Percentiles rank a stretch among this genome's conserved stretches.
These are phyloP conservation scores for Smutsia temminckii DNA, from an alignment of 2,797 vertebrate genomes.

Conservation along the genomic window DNA sequence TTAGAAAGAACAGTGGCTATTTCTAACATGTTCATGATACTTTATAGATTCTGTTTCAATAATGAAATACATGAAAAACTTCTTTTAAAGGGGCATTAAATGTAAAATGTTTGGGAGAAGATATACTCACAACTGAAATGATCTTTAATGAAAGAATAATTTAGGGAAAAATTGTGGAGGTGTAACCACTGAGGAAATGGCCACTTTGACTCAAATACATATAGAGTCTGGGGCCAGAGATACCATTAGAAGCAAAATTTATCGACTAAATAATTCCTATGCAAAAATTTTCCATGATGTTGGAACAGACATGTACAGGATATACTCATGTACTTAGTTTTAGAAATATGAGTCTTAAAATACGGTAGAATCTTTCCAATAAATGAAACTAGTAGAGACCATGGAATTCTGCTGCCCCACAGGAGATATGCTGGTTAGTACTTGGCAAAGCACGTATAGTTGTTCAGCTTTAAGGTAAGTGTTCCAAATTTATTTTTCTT, in stretches of 20 bases:
- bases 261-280: slow-evolving; percentile 1
- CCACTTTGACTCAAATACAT: slow-evolving; percentile 21
- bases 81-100: background rate
- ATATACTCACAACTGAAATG: background rate
- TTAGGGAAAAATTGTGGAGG: background rate
- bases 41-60: slow-evolving; percentile 17
- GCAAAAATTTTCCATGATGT: slow-evolving; percentile 25
- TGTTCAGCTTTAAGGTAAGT: background rate
- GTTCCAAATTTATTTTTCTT: background rate
- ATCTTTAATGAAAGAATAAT: slow-evolving; percentile 5
- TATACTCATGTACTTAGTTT: background rate
- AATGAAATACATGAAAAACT: background rate
- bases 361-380: background rate
- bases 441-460: background rate
- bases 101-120: background rate
- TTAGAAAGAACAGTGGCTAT: background rate
- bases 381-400: background rate
- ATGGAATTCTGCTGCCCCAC: background rate
- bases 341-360: background rate
- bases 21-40: background rate
- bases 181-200: background rate
- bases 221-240: background rate
- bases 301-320: background rate
- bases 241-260: background rate
- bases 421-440: background rate